phyloP scores from a whole-genome alignment of 2,113 vertebrate species.

The Percina caprodes region DNA sequence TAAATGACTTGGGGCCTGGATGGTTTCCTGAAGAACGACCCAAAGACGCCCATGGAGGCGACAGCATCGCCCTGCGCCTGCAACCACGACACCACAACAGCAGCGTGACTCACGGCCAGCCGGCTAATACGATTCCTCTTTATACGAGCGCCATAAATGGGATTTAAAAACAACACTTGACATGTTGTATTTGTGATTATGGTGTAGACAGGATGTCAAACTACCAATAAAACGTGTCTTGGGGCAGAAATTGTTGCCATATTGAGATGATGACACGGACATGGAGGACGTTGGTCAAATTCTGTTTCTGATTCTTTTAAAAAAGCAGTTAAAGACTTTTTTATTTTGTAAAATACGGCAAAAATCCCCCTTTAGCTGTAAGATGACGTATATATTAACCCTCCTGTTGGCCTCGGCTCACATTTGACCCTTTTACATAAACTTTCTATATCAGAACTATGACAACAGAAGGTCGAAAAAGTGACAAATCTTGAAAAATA shows the following conservation, averaged over 20 bases:
- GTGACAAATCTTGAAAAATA: too few relatives aligned
- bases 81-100: conserved; percentile 73
- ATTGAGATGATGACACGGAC: neutral
- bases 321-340: too few relatives aligned
- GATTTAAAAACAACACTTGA: conserved; percentile 65
- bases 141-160: conserved; percentile 29
- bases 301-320: too few relatives aligned
- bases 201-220: conserved; percentile 42
- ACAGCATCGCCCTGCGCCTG: conserved; percentile 64
- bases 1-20: conserved; percentile 68
- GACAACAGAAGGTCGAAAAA: too few relatives aligned
- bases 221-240: conserved; percentile 34
- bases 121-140: conserved; percentile 41
- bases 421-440: too few relatives aligned
- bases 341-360: too few relatives aligned
- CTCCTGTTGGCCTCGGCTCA: too few relatives aligned
- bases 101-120: conserved; percentile 57
- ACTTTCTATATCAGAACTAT: too few relatives aligned
- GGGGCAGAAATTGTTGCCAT: conserved; percentile 11
- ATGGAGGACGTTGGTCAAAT: neutral
- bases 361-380: too few relatives aligned
- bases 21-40: conserved; percentile 63
- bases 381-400: too few relatives aligned
- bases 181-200: conserved; percentile 42
- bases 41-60: conserved; percentile 73